phyloP scores from a whole-genome alignment of 2,888 invertebrate genomes.

The Raillietiella orientalis region DNA sequence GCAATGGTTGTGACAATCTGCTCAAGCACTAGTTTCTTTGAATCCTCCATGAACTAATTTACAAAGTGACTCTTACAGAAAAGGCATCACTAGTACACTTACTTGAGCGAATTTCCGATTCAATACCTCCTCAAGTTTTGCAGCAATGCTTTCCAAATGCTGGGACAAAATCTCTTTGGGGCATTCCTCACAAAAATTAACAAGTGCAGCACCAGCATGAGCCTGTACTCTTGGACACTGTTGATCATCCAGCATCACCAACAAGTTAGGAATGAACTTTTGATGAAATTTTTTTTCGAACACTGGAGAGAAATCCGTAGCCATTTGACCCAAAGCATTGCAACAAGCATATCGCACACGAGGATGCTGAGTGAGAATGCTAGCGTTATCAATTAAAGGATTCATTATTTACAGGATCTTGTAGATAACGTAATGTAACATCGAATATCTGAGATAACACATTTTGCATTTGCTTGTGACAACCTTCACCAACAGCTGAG shows the following conservation, averaged over 20 bases:
- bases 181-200: constrained; percentile 97
- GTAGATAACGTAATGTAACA: constrained; percentile 50
- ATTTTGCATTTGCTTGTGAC: constrained; percentile 88
- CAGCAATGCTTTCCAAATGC: constrained; percentile 70
- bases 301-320: constrained; percentile 82
- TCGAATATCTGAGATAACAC: constrained; percentile 75
- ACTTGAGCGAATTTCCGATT: constrained; percentile 74
- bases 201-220: constrained; percentile 60
- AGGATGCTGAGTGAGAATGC: constrained; percentile 36
- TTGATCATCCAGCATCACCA: constrained; percentile 12
- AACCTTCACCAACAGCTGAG: constrained; percentile 92
- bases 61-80: constrained; percentile 4
- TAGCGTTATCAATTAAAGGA: too few species aligned
- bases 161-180: constrained; percentile 68
- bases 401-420: constrained; percentile 31
- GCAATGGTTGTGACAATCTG: constrained; percentile 97
- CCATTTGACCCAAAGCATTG: constrained; percentile 95
- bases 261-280: constrained; percentile 64
- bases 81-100: constrained; percentile 7
- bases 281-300: constrained; percentile 96
- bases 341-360: constrained; percentile 87
- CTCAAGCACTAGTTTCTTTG: constrained; percentile 81
- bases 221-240: constrained; percentile 76
- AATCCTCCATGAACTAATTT: constrained; percentile 45
- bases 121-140: constrained; percentile 56